These are phyloP conservation scores for Synanthedon formicaeformis DNA, from an alignment of 2,888 invertebrate genomes.

Conservation along the genomic window DNA sequence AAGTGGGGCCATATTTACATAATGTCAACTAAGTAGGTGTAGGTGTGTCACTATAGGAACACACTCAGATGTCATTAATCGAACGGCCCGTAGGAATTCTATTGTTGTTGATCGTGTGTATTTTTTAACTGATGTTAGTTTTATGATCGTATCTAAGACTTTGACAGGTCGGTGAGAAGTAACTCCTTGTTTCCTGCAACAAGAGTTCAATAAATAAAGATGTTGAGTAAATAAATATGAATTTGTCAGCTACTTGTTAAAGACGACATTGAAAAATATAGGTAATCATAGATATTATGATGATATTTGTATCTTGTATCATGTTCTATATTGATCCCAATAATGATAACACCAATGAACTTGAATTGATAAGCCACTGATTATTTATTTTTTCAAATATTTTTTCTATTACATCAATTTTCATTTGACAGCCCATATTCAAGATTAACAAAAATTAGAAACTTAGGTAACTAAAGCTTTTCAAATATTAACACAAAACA, in stretches of 20 bases:
- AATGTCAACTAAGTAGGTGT: constrained; percentile 47
- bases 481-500: no score
- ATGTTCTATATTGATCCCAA: no score
- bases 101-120: constrained; percentile 48
- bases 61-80: constrained; percentile 59
- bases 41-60: constrained; percentile 16
- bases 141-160: constrained; percentile 31
- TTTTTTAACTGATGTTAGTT: constrained; percentile 40
- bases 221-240: background rate
- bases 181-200: constrained; percentile 15
- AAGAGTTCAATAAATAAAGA: background rate
- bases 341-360: no score
- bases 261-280: no score
- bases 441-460: no score
- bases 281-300: no score
- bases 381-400: no score
- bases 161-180: constrained; percentile 25
- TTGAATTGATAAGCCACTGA: no score
- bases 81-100: constrained; percentile 52
- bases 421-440: no score
- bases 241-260: background rate
- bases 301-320: no score
- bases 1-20: constrained; percentile 67
- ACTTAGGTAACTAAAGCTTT: no score
- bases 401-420: no score